These are phyloP conservation scores for Lasioglossum vierecki DNA, from an alignment of 2,888 invertebrate species.

Conservation along the genomic window DNA sequence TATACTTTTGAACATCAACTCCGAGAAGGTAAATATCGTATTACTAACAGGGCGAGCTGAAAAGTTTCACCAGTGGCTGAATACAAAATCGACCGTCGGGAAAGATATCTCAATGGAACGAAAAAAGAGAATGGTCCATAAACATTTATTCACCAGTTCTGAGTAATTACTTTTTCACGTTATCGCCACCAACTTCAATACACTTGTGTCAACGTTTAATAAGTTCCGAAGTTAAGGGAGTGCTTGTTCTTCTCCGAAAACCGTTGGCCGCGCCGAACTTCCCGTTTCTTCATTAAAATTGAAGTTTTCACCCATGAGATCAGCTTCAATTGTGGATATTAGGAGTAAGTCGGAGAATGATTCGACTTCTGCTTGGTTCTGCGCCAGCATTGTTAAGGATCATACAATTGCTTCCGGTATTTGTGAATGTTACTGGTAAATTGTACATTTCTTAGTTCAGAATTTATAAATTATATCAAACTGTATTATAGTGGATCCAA, in stretches of 20 bases:
- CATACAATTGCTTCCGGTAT: too few species aligned
- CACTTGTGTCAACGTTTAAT: background rate
- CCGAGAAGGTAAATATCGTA: background rate
- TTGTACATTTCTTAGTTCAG: background rate
- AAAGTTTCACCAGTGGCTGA: background rate
- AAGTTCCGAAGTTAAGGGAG: background rate
- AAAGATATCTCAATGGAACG: background rate
- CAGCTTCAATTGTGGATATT: background rate
- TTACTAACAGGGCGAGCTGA: background rate
- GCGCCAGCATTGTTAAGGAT: background rate
- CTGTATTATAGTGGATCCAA: too few species aligned
- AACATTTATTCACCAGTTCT: background rate
- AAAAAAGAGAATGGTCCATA: background rate
- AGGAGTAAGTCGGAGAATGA: background rate
- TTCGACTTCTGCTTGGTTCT: background rate
- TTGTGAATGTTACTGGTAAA: background rate
- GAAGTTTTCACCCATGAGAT: background rate
- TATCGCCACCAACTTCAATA: background rate
- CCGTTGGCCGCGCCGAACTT: background rate
- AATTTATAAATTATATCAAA: too few species aligned
- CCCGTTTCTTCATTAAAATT: background rate
- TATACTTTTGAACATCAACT: background rate
- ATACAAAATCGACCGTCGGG: background rate
- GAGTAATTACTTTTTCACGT: conserved; percentile 7
- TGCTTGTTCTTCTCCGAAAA: background rate